Base-by-base conservation (phyloP, 1,140 invertebrate genomes). In the Drosophila saltans region DNA sequence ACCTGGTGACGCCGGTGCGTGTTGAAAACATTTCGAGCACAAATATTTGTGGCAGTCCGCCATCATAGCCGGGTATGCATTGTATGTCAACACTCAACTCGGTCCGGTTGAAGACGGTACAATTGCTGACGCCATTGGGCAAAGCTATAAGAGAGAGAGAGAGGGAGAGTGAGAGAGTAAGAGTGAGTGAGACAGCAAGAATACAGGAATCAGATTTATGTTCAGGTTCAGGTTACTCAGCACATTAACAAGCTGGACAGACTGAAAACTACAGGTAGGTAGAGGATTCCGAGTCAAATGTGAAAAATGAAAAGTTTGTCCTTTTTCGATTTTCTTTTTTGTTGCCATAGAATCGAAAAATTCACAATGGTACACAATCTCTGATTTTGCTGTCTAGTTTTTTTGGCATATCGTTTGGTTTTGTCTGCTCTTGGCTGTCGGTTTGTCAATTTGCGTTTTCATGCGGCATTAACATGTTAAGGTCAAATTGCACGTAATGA, bases 21-120 rank as follows among this genome's bases (percentile, higher is more conserved):
- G 89, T 83, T 67, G 91, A 92, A 69, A 91, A 95, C 66, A 96
- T 94, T 92, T 96, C 95, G 84, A 96, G 94, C 30, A 96, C 94
- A 93, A 97, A 96, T 82, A 94, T 94, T 92, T 97, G 96, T 30
- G 94, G 94, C 41, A 97, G 93, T 39, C 96, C 96, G 33, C 96
- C 96, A 92, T 97, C 96, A 92, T 96, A 97, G 52, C 96, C 96
- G 78, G 96, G 95, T 52, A 93, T 93, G 92, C 96, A 97, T 63
- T 96, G 94, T 6, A 97, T 94, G 78, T 96, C 95, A 48, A 97
- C 95, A 63, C 95, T 96, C 71, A 94, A 95, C 75, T 94, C 94
- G 2, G 95, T 96, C 81, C 96, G 95, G 90, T 96, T 96, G 33
- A 94, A 94, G 64, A 96, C 92, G 16, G 94, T 94, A 86, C 96